Evolutionary conservation across 2,113 vertebrate species (phyloP).

Genomic region (Pituophis catenifer): DNA sequence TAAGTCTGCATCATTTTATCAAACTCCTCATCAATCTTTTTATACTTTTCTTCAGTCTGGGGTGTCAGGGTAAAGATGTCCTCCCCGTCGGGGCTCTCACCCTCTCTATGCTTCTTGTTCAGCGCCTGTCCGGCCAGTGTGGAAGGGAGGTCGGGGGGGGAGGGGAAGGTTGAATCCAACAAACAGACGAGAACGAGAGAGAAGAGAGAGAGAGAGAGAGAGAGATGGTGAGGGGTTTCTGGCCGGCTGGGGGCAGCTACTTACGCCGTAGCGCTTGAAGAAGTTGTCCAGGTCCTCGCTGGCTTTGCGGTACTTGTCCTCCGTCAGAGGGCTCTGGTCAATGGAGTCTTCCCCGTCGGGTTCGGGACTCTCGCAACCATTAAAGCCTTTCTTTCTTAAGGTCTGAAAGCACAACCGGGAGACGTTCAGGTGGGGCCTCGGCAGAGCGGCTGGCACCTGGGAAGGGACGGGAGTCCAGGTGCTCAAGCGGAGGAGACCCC

Average conservation of each 20-base stretch:
- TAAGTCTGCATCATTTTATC: slow-evolving; percentile 99
- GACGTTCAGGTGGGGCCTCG: not conserved
- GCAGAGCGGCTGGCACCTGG: not conserved
- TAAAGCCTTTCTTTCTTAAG: slow-evolving; percentile 99
- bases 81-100: slow-evolving; percentile 95
- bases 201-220: slow-evolving; percentile 49
- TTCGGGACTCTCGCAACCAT: slow-evolving; percentile 97
- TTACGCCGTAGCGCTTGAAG: slow-evolving; percentile 97
- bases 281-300: slow-evolving; percentile 94
- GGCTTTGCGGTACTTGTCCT: slow-evolving; percentile 95
- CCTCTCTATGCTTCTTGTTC: slow-evolving; percentile 99
- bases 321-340: slow-evolving; percentile 94
- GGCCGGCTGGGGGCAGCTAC: slow-evolving; percentile 66
- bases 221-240: slow-evolving; percentile 64
- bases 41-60: slow-evolving; percentile 99
- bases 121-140: slow-evolving; percentile 77
- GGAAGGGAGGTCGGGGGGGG: not conserved
- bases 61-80: slow-evolving; percentile 96
- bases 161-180: slow-evolving; percentile 24
- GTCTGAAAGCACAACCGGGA: slow-evolving; percentile 76
- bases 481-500: not conserved
- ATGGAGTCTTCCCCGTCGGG: slow-evolving; percentile 96
- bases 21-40: slow-evolving; percentile 99
- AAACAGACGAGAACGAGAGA: slow-evolving; percentile 42
- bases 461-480: not conserved